Evolutionary conservation across 1,140 invertebrate genomes (phyloP).

Genomic region (Trichonephila clavata): DNA sequence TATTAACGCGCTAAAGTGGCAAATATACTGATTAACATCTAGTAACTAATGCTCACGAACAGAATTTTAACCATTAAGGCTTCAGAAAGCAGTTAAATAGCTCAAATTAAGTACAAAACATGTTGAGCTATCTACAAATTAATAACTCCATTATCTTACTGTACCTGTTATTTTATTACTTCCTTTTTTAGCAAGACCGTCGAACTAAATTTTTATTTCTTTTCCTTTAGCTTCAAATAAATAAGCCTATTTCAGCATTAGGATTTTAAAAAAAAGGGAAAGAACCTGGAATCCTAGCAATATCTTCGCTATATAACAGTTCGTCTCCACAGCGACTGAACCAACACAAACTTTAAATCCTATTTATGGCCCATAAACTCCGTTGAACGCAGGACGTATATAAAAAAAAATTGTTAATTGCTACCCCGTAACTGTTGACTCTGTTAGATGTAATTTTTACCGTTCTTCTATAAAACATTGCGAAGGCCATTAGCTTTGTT

Average conservation of each 20-base stretch:
- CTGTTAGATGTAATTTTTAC: constrained; percentile 9
- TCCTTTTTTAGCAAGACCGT: no score
- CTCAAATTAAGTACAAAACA: no score
- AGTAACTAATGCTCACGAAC: no score
- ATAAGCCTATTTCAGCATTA: background rate
- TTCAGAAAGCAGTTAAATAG: no score
- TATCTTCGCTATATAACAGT: background rate
- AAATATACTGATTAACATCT: no score
- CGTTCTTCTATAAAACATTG: constrained; percentile 27
- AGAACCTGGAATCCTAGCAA: background rate
- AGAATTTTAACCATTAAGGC: no score
- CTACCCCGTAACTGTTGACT: constrained; percentile 46
- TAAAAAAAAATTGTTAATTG: constrained; percentile 55
- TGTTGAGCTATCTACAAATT: no score
- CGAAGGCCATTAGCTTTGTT: constrained; percentile 24
- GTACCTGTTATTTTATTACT: no score
- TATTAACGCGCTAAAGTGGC: no score
- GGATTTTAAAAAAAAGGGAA: background rate
- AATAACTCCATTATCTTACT: no score
- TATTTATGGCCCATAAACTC: constrained; percentile 67
- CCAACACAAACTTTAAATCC: constrained; percentile 70
- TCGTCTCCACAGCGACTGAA: constrained; percentile 22
- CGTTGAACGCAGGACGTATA: background rate
- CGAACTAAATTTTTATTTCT: background rate
- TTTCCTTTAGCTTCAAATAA: background rate